These are phyloP conservation scores for Chalcosyrphus nemorum DNA, from an alignment of 2,888 invertebrate species.

Conservation along the genomic window DNA sequence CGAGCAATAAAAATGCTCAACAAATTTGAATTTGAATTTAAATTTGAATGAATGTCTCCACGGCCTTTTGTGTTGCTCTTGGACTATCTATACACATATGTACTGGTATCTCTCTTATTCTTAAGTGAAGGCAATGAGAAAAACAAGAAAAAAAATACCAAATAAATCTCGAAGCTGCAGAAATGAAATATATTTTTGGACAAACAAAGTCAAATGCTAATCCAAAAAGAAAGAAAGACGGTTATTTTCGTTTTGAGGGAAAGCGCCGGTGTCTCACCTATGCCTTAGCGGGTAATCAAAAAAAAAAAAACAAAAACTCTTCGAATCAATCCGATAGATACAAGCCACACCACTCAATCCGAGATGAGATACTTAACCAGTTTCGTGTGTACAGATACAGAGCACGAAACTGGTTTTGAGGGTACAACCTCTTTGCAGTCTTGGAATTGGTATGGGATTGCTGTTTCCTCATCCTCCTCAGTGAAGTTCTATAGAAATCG, in stretches of 20 bases:
- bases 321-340: constrained; percentile 32
- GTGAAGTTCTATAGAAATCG: constrained; percentile 55
- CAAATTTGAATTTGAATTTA: constrained; percentile 68
- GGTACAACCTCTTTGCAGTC: constrained; percentile 12
- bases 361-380: constrained; percentile 61
- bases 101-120: not conserved
- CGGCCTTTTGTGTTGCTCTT: too few species aligned
- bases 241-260: constrained; percentile 40
- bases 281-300: constrained; percentile 37
- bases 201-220: constrained; percentile 47
- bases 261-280: constrained; percentile 44
- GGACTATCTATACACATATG: too few species aligned
- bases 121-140: constrained; percentile 15
- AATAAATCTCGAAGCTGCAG: constrained; percentile 40
- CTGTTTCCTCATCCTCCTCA: not conserved
- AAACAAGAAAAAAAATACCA: not conserved
- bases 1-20: constrained; percentile 16
- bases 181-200: constrained; percentile 52
- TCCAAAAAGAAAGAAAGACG: not conserved
- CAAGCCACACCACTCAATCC: constrained; percentile 53
- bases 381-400: constrained; percentile 25
- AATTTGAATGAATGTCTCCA: constrained; percentile 31
- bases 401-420: constrained; percentile 61
- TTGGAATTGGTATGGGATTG: constrained; percentile 18
- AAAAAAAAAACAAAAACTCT: too few species aligned